A percentile compares a stretch with the other conserved stretches of the same genome.
phyloP scores from a whole-genome alignment of 2,888 invertebrate genomes.

The Pristionchus mayeri region DNA sequence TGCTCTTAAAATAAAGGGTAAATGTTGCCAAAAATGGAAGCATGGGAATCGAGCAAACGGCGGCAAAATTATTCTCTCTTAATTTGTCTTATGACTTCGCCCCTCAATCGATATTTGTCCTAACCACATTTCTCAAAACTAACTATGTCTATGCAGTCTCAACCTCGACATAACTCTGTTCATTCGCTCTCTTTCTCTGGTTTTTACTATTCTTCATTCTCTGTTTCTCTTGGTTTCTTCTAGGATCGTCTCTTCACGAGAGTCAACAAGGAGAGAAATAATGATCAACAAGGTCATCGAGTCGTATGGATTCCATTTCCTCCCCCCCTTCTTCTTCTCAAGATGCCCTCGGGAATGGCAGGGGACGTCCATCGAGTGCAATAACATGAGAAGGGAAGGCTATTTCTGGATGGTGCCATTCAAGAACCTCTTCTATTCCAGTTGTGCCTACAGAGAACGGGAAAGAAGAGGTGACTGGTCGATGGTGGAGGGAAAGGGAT shows the following conservation, averaged over 20 bases:
- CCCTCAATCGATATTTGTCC: not conserved
- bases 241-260: constrained; percentile 20
- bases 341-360: not conserved
- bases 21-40: no score
- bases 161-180: not conserved
- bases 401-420: constrained; percentile 22
- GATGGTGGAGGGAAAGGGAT: not conserved
- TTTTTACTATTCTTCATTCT: not conserved
- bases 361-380: not conserved
- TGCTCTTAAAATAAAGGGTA: no score
- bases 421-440: constrained; percentile 4
- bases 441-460: constrained; percentile 27
- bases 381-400: constrained; percentile 22
- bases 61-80: no score
- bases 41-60: no score
- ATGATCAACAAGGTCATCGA: constrained; percentile 34
- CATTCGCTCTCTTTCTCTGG: not conserved
- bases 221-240: not conserved
- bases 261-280: not conserved
- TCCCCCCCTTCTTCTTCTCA: not conserved
- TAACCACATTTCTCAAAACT: not conserved
- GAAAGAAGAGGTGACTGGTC: constrained; percentile 13
- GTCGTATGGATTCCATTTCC: constrained; percentile 24
- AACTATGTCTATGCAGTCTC: not conserved
- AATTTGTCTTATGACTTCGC: not conserved